Evolutionary conservation across 2,888 invertebrate species (phyloP), one percentile per base, ranked within the genome.

Genomic region (Cataglyphis livida): DNA sequence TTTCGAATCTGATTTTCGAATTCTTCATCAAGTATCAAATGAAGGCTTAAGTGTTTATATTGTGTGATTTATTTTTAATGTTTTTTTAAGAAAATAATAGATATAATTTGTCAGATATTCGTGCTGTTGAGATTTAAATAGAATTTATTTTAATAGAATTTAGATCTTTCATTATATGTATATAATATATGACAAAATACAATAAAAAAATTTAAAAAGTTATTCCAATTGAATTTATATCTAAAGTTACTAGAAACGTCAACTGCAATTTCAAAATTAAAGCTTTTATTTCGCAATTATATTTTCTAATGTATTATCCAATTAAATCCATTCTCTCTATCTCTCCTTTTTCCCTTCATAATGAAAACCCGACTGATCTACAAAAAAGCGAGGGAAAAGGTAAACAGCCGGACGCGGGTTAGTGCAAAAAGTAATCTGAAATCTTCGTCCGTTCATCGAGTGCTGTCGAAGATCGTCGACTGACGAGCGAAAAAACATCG

Each of bases 401-500:
- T 66, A 66, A 66, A 76, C 54, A 76, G 25, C 76, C 66, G 65
- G 65, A 76, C 51, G 76, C 51, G 54, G 38, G 25, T 41, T 21
- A 5, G 15, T 12, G 38, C n/a, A 76, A 76, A 54, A 76, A 66
- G 76, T 66, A 66, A 76, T 76, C 66, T 54, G 41, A 38, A 76
- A 66, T 66, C 66, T 76, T 48, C 35, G 64, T 64, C 25, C 38
- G 35, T 71, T 75, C 75, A 18, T 35, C 35, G 35, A 64, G 9
- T 38, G 35, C 41, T 41, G 38, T 6, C 54, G 54, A 66, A 76
- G 66, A 76, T 76, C 51, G 75, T 66, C 65, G 51, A 75, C 75
- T 65, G 75, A 76, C 75, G 65, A 75, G 21, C 35, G 75, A 66
- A 76, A 76, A 76, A 76, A 65, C 76, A 28, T 65, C 51, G 65